Percentiles rank a stretch among this genome's conserved stretches.
phyloP scores from a whole-genome alignment of 2,797 vertebrate species.

The Cottoperca gobio region DNA sequence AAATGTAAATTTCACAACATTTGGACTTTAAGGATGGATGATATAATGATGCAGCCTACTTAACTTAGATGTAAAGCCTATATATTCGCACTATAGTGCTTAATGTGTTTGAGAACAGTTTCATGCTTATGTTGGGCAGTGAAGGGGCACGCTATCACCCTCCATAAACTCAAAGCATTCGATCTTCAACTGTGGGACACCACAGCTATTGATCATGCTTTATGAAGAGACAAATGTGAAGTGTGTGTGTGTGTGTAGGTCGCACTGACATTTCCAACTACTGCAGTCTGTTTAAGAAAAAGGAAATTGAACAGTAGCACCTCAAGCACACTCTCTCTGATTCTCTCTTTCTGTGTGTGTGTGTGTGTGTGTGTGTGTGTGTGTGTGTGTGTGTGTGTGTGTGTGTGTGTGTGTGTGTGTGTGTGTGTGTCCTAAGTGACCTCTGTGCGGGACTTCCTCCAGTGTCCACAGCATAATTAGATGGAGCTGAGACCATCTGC shows the following conservation, averaged over 20 bases:
- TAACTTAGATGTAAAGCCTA: constrained; percentile 24
- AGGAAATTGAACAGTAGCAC: constrained; percentile 54
- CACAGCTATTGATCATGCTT: background rate
- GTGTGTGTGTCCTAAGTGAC: constrained; percentile 64
- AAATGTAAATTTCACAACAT: constrained; percentile 37
- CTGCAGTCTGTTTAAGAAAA: constrained; percentile 52
- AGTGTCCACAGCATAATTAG: constrained; percentile 79
- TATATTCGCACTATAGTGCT: constrained; percentile 4
- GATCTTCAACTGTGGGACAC: background rate
- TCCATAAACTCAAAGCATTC: background rate
- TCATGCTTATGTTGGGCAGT: background rate
- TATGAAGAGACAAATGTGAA: background rate
- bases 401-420: constrained; percentile 21
- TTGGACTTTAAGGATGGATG: constrained; percentile 28
- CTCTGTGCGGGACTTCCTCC: constrained; percentile 72
- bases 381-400: constrained; percentile 4
- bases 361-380: constrained; percentile 16
- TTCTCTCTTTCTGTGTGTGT: constrained; percentile 15
- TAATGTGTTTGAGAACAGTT: constrained; percentile 5
- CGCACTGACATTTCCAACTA: constrained; percentile 45
- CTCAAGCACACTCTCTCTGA: constrained; percentile 23
- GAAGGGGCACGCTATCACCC: background rate
- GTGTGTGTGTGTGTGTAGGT: constrained; percentile 16
- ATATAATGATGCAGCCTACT: constrained; percentile 31
- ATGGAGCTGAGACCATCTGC: constrained; percentile 78